Base-by-base conservation (phyloP, 2,797 vertebrate species). In the Selene dorsalis region DNA sequence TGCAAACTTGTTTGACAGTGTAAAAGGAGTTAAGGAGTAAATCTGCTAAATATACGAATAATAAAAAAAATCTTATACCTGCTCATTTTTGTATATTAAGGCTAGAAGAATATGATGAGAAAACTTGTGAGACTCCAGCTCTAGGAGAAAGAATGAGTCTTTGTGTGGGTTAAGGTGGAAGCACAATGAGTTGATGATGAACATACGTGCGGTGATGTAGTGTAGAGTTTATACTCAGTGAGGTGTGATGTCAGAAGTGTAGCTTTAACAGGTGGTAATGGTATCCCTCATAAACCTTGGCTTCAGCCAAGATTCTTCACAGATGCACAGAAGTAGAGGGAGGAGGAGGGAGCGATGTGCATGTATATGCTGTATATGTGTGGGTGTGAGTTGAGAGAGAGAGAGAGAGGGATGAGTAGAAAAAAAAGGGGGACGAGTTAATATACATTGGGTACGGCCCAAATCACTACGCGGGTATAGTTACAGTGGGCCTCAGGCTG, bases 401-500 rank as follows among this genome's bases (percentile, higher is more conserved):
- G 22, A 79, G 58, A 41, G 41, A 16, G 14, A 2, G 39, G 13
- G 39, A 78, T 24, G 52, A 50, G 63, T 17, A 62, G 60, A 11
- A 58, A 72, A 52, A 84, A 69, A 84, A 57, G 48, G 67, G 61
- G 43, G 45, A 83, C 70, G 64, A 82, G 77, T 79, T 76, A 71
- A 85, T 73, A 58, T 59, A 59, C 72, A 43, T 57, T 62, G 76
- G 66, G 61, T 71, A 77, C n/a, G 70, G 84, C 43, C 20, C 69
- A 76, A 84, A 84, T 84, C 82, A 62, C 81, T 64, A 79, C 77
- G 69, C 63, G 43, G 84, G 84, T 89, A 87, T 78, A 85, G 88
- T 90, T 92, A 88, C 89, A 82, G 53, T 26, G 35, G 35, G 87
- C 91, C 88, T 88, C 3, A 8, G 91, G 91, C 90, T 88, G 75